Evolutionary conservation across 2,797 vertebrate genomes (phyloP).

Genomic region (Leuciscus waleckii): DNA sequence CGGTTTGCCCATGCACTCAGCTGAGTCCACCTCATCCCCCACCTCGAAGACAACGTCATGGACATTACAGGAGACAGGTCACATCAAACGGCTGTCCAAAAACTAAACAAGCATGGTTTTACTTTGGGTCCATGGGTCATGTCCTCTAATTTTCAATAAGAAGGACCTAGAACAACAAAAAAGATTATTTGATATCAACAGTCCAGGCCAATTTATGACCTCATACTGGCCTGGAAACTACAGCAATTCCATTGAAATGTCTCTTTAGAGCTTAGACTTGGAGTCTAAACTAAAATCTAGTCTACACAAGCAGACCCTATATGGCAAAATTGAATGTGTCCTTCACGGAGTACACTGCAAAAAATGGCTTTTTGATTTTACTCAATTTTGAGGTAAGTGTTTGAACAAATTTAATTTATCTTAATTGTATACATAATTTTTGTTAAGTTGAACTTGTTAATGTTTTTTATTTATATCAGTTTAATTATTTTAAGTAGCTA

Average conservation of each 20-base stretch:
- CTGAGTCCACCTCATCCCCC: conserved; percentile 46
- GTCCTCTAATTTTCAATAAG: background rate
- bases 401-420: background rate
- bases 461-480: background rate
- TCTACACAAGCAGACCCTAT: background rate
- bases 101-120: conserved; percentile 2
- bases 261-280: background rate
- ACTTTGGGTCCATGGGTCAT: background rate
- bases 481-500: background rate
- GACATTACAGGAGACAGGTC: conserved; percentile 23
- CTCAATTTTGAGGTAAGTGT: background rate
- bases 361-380: background rate
- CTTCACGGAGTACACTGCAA: background rate
- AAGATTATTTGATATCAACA: background rate
- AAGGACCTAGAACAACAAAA: background rate
- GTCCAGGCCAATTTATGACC: background rate
- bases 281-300: background rate
- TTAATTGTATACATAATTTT: background rate
- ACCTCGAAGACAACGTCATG: conserved; percentile 22
- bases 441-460: no score
- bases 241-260: background rate
- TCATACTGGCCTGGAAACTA: background rate
- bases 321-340: background rate
- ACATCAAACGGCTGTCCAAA: background rate
- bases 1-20: conserved; percentile 77